Evolutionary conservation across 2,797 vertebrate species (phyloP).

Genomic region (Alca torda): DNA sequence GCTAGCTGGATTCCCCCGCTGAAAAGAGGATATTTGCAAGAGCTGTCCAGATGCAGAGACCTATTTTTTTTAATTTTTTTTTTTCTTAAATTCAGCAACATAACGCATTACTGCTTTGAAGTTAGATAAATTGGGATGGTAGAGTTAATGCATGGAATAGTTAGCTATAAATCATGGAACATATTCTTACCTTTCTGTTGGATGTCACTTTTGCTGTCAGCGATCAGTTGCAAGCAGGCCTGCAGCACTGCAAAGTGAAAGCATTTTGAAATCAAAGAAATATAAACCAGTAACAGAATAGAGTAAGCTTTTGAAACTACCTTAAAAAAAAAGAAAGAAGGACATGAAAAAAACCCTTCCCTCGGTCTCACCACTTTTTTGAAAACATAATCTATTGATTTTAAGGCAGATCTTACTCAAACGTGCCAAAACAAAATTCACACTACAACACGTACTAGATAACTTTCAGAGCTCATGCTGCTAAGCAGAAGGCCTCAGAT

Average conservation of each 20-base stretch:
- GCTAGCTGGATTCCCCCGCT: background rate
- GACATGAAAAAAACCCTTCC: background rate
- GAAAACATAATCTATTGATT: background rate
- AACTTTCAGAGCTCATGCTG: background rate
- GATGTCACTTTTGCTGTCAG: conserved; percentile 82
- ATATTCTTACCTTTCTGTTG: conserved; percentile 85
- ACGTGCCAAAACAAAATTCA: background rate
- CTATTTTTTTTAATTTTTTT: background rate
- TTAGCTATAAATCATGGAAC: background rate
- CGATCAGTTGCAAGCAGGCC: conserved; percentile 90
- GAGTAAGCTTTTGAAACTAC: background rate
- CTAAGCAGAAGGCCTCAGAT: background rate
- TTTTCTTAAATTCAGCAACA: background rate
- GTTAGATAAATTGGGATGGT: background rate
- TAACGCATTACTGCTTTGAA: background rate
- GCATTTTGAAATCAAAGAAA: conserved; percentile 18
- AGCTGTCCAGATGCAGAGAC: background rate
- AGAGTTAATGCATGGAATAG: background rate
- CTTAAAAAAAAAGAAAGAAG: background rate
- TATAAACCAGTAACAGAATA: background rate
- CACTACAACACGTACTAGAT: background rate
- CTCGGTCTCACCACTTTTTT: background rate
- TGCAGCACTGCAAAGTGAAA: conserved; percentile 81
- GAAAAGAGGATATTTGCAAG: background rate
- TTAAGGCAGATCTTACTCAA: background rate